These are phyloP conservation scores for Eupithecia insigniata DNA, from an alignment of 2,888 invertebrate genomes.

Conservation along the genomic window DNA sequence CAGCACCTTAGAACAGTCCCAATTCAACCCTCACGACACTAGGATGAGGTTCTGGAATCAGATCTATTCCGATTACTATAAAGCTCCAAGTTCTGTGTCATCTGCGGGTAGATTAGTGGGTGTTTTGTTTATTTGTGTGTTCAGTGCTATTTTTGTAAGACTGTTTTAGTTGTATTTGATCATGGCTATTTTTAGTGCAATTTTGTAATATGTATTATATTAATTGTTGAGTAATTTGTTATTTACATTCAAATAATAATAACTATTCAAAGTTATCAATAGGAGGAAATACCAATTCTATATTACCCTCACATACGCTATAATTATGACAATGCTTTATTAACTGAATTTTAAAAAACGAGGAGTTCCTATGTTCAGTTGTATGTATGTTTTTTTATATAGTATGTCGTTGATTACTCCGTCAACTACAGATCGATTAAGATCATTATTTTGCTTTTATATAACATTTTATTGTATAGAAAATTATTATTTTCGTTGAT, in stretches of 20 bases:
- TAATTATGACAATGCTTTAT: no score
- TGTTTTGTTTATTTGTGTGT: conserved; percentile 45
- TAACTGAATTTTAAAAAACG: no score
- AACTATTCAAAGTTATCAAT: background rate
- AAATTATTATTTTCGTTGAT: no score
- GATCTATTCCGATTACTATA: conserved; percentile 55
- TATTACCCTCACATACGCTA: no score
- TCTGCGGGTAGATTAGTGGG: conserved; percentile 46
- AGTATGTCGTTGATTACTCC: no score
- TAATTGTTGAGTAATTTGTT: background rate
- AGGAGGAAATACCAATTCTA: background rate
- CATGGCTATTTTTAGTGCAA: conserved; percentile 6
- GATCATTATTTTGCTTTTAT: no score
- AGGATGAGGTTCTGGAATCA: conserved; percentile 59
- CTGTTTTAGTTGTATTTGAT: conserved; percentile 45
- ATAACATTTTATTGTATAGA: no score
- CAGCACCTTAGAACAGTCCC: conserved; percentile 44
- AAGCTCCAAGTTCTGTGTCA: conserved; percentile 50
- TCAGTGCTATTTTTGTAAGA: conserved; percentile 48
- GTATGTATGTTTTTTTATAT: no score
- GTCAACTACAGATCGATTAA: no score
- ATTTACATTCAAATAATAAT: background rate
- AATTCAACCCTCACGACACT: conserved; percentile 57
- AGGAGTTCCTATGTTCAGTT: no score
- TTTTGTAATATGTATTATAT: background rate